Evolutionary conservation across 2,797 vertebrate species (phyloP), one percentile per base, ranked within the genome.

Genomic region (Hoplostethus mediterraneus): DNA sequence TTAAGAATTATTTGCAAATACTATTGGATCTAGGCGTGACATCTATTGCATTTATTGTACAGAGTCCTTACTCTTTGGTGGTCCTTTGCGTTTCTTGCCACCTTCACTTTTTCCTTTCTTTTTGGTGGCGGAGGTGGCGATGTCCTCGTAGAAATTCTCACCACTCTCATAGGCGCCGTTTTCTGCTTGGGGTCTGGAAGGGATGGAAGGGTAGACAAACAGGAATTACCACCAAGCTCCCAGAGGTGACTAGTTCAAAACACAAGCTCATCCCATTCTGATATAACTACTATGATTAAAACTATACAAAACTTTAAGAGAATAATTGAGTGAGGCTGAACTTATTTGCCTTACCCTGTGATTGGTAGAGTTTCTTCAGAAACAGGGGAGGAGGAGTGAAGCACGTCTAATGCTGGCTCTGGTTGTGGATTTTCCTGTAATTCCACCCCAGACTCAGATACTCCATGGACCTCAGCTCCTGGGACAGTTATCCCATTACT

Each of bases 31-130:
- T 28, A 54, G 25, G 30, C 14, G 30, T 56, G 28, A 56, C 16
- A 11, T 9, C 3, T 62, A 48, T 16, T 28, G 44, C n/a, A 17
- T 36, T 8, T 33, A 13, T 48, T 63, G 1, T 1, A 36, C 3
- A 14, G 0, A 12, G 4, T 40, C 10, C 92, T 92, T 87, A 95
- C 95, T 95, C 75, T 92, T 92, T 68, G 73, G 93, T 1, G 88
- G 61, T 69, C 89, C 90, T 87, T 94, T 95, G 66, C 64, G 86
- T 64, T 93, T 94, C 85, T 89, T 93, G 44, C 33, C 70, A 2
- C 30, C 72, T 0, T 88, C 81, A 13, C 8, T 57, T 84, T 93
- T 94, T 13, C 12, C 71, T 61, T 86, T 93, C 81, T 93, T 94
- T 48, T 83, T 91, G 40, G 7, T 13, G 5, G n/a, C 4, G 30